These are phyloP conservation scores for Argynnis bischoffii DNA, from an alignment of 2,888 invertebrate species.

Conservation along the genomic window DNA sequence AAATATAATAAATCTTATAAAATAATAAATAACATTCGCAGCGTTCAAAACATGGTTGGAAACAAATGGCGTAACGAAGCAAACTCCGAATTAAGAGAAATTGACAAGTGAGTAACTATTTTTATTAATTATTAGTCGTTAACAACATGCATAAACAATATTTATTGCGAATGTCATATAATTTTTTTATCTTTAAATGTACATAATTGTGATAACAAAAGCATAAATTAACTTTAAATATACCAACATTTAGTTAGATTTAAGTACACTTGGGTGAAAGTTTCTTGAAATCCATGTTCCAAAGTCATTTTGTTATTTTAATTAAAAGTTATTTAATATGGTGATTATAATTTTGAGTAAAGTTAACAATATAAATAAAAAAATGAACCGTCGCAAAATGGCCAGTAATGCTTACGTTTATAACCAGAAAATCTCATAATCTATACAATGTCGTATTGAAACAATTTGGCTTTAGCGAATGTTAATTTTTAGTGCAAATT, in stretches of 20 bases:
- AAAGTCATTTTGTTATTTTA: no score
- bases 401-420: not conserved
- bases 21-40: conserved; percentile 44
- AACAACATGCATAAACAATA: not conserved
- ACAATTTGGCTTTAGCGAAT: conserved; percentile 1
- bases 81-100: conserved; percentile 52
- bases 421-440: not conserved
- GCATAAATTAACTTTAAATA: no score
- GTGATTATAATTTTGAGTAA: no score
- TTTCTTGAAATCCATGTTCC: no score
- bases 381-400: not conserved
- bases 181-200: not conserved
- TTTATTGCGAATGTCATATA: not conserved
- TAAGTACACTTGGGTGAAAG: no score
- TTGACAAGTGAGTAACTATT: conserved; percentile 55
- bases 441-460: no score
- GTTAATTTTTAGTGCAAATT: no score
- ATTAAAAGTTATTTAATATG: no score
- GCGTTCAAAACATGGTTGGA: conserved; percentile 64
- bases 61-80: conserved; percentile 64
- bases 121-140: not conserved
- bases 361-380: no score
- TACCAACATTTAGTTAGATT: no score
- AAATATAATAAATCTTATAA: no score
- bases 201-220: no score